Percentiles rank a stretch among this genome's conserved stretches.
Evolutionary conservation across 1,140 invertebrate species (phyloP).

Genomic region (Hylyphantes graminicola): DNA sequence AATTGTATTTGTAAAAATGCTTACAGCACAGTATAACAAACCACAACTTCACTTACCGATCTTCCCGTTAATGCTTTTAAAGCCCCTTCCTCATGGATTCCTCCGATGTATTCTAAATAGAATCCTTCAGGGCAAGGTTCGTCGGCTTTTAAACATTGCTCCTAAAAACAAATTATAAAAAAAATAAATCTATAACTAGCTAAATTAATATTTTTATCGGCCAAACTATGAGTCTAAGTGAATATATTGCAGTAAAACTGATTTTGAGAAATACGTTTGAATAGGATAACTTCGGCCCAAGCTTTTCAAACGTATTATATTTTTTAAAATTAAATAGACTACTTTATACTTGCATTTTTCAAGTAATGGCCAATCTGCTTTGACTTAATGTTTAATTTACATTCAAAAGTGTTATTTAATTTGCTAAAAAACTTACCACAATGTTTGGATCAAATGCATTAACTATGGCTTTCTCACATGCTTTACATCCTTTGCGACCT

Average conservation of each 20-base stretch:
- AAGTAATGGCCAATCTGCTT: too few species aligned
- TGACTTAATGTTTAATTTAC: too few species aligned
- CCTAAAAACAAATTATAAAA: slow-evolving; percentile 64
- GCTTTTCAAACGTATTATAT: too few species aligned
- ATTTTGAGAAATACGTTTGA: too few species aligned
- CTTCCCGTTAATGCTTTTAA: slow-evolving; percentile 80
- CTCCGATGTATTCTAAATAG: slow-evolving; percentile 85
- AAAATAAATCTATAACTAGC: too few species aligned
- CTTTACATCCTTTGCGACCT: slow-evolving; percentile 83
- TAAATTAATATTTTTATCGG: too few species aligned
- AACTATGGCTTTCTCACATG: slow-evolving; percentile 90
- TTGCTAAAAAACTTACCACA: slow-evolving; percentile 60
- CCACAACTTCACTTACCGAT: slow-evolving; percentile 67
- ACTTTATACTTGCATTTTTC: too few species aligned
- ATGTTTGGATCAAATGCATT: slow-evolving; percentile 67
- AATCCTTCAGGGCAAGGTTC: slow-evolving; percentile 85
- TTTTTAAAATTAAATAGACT: too few species aligned
- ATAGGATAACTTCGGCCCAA: too few species aligned
- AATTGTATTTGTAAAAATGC: neutral
- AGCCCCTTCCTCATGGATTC: slow-evolving; percentile 75
- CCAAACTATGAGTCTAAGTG: neutral
- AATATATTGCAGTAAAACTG: neutral
- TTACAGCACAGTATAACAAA: neutral
- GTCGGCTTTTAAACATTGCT: slow-evolving; percentile 78
- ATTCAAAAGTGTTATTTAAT: too few species aligned